These are phyloP conservation scores for Brachionus sp. DNA, from an alignment of 1,140 invertebrate species.

Conservation along the genomic window DNA sequence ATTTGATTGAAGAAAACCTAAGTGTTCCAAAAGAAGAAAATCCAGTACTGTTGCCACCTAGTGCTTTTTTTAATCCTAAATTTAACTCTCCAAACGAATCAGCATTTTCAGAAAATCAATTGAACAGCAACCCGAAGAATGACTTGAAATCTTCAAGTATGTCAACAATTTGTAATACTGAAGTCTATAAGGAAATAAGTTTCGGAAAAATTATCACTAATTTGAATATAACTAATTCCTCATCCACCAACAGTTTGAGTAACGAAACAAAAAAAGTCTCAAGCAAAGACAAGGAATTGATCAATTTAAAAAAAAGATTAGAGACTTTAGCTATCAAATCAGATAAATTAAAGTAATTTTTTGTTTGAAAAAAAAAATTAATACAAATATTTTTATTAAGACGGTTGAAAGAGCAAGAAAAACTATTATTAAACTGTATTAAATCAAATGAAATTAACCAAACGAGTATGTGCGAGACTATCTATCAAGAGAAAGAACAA, in stretches of 20 bases:
- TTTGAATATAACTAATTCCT: neutral
- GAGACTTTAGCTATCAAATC: neutral
- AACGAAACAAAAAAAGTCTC: neutral
- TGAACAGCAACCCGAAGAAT: neutral
- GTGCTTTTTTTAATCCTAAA: neutral
- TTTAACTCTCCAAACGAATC: neutral
- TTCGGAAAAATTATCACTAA: neutral
- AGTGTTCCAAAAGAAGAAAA: conserved; percentile 3
- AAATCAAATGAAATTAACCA: conserved; percentile 44
- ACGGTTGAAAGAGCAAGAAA: conserved; percentile 30
- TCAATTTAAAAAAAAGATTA: conserved; percentile 24
- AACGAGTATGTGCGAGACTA: conserved; percentile 36
- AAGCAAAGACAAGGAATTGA: neutral
- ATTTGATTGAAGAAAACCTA: neutral
- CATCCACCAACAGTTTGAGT: neutral
- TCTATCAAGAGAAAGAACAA: conserved; percentile 38
- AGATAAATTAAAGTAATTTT: conserved; percentile 34
- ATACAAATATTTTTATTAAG: neutral
- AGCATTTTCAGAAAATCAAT: neutral
- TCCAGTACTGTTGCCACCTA: conserved; percentile 31
- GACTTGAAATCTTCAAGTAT: conserved; percentile 29
- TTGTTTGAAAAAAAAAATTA: neutral
- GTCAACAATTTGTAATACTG: neutral
- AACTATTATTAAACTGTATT: conserved; percentile 26
- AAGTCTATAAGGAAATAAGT: neutral